Evolutionary conservation across 1,140 invertebrate species (phyloP).

Genomic region (Pseudomyrmex sp.): DNA sequence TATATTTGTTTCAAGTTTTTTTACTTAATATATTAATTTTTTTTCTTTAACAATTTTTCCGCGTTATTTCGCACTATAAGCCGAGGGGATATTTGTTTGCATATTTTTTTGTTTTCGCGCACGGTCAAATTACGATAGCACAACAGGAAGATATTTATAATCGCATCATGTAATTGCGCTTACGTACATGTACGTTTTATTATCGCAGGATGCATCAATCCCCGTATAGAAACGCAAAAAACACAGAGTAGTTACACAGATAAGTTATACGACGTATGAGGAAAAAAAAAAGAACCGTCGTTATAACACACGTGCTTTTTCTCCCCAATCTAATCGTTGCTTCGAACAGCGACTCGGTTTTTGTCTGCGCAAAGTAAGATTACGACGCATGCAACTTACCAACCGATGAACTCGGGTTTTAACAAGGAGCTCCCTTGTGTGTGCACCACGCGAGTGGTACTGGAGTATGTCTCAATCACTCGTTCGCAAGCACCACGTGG

Average conservation of each 20-base stretch:
- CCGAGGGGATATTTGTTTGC: not conserved
- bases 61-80: not conserved
- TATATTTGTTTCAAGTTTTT: not conserved
- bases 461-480: constrained; percentile 70
- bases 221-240: constrained; percentile 19
- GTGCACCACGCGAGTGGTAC: constrained; percentile 61
- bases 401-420: constrained; percentile 57
- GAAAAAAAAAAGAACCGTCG: constrained; percentile 15
- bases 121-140: not conserved
- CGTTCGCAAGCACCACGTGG: constrained; percentile 65
- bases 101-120: constrained; percentile 22
- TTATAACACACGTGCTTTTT: constrained; percentile 13
- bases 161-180: constrained; percentile 41
- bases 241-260: constrained; percentile 11
- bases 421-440: constrained; percentile 72
- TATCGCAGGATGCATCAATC: constrained; percentile 38
- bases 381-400: constrained; percentile 58
- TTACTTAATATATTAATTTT: not conserved
- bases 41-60: not conserved
- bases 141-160: constrained; percentile 30
- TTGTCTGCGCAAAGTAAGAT: constrained; percentile 61
- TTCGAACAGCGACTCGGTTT: constrained; percentile 64
- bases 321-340: constrained; percentile 13
- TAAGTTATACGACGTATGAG: constrained; percentile 18
- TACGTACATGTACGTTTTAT: not conserved